Base-by-base conservation (phyloP, 2,797 vertebrate genomes). In the Sciurus carolinensis region DNA sequence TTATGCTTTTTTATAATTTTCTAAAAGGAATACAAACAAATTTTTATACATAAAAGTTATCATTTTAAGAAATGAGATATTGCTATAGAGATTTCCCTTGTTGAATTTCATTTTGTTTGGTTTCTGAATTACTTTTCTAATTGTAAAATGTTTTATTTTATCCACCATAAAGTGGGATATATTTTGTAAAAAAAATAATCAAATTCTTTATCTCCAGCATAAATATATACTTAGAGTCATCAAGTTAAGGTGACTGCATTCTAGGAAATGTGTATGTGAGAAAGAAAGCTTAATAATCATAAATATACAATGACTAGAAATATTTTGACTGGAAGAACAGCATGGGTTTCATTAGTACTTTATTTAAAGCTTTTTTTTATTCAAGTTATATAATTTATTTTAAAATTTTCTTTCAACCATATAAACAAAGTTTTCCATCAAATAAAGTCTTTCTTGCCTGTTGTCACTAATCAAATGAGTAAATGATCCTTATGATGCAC, bases 401-500 rank as follows among this genome's bases (percentile, higher is more conserved):
- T 92, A 39, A 44, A 47, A 62, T 62, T 64, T 87, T 87, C n/a
- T 91, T 71, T 87, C 67, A 97, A 87, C 93, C 13, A 95, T 96
- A 59, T 72, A 92, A 81, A 75, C 79, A 98, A 97, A 97, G 97
- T n/a, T 98, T 97, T 66, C 62, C 93, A 84, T 96, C 69, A 91
- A 97, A 96, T 86, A 33, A 91, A 92, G 95, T 72, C 28, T 91
- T 92, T 94, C 62, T 39, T 96, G 50, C 24, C 84, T 95, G 72
- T 97, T 98, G 95, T 92, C 42, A 85, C 22, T 89, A 89, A 87
- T 95, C 92, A 97, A 96, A 97, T 96, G 50, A 97, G 87, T 94
- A 97, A 97, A 75, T 96, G 90, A 98, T 96, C n/a, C 42, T 36
- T 92, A 50, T 89, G 42, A 67, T 96, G 42, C 3, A 76, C 26